Percentiles rank a stretch among this genome's conserved stretches.
phyloP scores from a whole-genome alignment of 2,113 vertebrate species.

The Acrocephalus arundinaceus region DNA sequence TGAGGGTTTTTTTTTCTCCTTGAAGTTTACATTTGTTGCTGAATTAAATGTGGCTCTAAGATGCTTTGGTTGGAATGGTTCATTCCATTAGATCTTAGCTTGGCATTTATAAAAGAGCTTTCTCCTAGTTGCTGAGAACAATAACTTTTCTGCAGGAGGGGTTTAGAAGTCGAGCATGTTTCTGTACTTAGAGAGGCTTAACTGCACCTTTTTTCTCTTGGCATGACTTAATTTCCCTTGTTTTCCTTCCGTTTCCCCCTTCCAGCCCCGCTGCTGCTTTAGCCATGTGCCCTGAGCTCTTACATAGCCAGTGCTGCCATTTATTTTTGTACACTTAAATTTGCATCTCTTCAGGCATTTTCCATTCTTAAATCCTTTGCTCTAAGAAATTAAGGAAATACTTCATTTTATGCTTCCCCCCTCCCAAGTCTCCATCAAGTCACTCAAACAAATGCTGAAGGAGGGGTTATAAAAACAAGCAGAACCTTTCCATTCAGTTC shows the following conservation, averaged over 20 bases:
- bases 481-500: conserved; percentile 63
- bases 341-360: conserved; percentile 26
- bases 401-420: conserved; percentile 26
- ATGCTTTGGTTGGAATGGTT: conserved; percentile 55
- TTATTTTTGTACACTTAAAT: neutral
- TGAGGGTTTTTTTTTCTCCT: neutral
- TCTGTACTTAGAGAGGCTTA: neutral
- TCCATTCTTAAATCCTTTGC: conserved; percentile 30
- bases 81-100: conserved; percentile 28
- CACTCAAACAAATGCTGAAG: conserved; percentile 60
- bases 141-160: conserved; percentile 31
- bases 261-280: neutral
- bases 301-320: neutral
- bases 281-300: neutral
- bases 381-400: conserved; percentile 56
- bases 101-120: conserved; percentile 37
- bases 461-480: conserved; percentile 72
- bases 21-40: conserved; percentile 70
- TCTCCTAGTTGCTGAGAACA: conserved; percentile 53
- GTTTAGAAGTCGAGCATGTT: conserved; percentile 21
- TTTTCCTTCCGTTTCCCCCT: neutral
- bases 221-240: neutral
- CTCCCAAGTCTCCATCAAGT: conserved; percentile 8
- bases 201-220: neutral
- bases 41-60: conserved; percentile 65